These are phyloP conservation scores for Drosophila ohnishii DNA, from an alignment of 1,140 invertebrate genomes.

Conservation along the genomic window DNA sequence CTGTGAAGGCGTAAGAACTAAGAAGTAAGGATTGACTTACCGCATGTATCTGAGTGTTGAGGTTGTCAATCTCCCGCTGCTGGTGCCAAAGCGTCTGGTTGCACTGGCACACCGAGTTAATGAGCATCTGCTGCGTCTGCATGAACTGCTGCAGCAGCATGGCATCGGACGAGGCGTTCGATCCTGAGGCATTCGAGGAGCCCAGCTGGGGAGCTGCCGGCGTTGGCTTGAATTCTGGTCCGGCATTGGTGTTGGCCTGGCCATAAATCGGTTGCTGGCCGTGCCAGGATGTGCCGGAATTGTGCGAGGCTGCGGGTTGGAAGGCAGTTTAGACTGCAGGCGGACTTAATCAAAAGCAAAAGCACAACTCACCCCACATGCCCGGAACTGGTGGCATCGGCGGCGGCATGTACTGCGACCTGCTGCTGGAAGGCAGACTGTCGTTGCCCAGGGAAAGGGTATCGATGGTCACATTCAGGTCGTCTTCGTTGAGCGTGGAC, in stretches of 20 bases:
- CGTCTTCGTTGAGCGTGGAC: slow-evolving; percentile 61
- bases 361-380: slow-evolving; percentile 66
- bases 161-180: slow-evolving; percentile 60
- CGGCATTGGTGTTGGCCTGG: slow-evolving; percentile 13
- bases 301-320: slow-evolving; percentile 42
- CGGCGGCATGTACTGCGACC: slow-evolving; percentile 78
- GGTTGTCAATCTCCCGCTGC: slow-evolving; percentile 85
- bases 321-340: neutral
- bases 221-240: slow-evolving; percentile 29
- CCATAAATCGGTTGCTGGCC: slow-evolving; percentile 52
- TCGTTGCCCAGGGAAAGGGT: slow-evolving; percentile 73
- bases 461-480: slow-evolving; percentile 62
- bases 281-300: slow-evolving; percentile 44
- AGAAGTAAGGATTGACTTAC: slow-evolving; percentile 28
- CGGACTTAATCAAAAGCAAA: too few relatives aligned
- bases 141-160: slow-evolving; percentile 84
- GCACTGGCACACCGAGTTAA: slow-evolving; percentile 86
- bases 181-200: slow-evolving; percentile 57
- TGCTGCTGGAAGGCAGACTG: slow-evolving; percentile 78
- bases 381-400: slow-evolving; percentile 74
- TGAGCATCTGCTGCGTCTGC: slow-evolving; percentile 86
- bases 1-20: neutral
- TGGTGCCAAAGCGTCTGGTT: slow-evolving; percentile 86
- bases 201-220: slow-evolving; percentile 14
- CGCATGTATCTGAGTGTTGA: slow-evolving; percentile 73